These are phyloP conservation scores for Willisornis vidua DNA, from an alignment of 2,113 vertebrate genomes.

Conservation along the genomic window DNA sequence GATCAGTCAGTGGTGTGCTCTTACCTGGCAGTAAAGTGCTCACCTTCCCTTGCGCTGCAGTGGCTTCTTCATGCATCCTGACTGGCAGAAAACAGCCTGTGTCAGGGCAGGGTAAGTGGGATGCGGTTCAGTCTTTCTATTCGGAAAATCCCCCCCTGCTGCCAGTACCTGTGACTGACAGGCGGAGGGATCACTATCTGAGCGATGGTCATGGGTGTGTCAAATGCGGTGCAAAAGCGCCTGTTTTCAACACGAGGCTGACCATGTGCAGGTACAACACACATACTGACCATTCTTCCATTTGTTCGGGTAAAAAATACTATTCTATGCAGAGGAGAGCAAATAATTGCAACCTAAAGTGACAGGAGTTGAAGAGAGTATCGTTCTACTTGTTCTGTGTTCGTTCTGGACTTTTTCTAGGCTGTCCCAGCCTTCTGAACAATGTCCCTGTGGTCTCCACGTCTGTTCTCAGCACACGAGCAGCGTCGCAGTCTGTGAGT, in stretches of 20 bases:
- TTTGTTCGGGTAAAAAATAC: neutral
- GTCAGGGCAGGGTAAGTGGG: neutral
- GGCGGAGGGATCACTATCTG: rapidly evolving
- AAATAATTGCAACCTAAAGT: neutral
- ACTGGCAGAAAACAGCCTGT: rapidly evolving
- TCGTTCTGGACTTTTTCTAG: neutral
- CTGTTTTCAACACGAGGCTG: rapidly evolving
- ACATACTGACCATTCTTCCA: neutral
- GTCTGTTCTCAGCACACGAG: neutral
- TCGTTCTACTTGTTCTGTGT: neutral
- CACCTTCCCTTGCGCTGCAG: neutral
- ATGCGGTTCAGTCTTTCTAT: neutral
- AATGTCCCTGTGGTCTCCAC: neutral
- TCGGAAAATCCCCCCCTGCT: rapidly evolving
- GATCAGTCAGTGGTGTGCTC: neutral
- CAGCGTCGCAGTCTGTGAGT: neutral
- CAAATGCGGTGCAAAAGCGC: neutral
- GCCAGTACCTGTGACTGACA: neutral
- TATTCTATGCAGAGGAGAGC: neutral
- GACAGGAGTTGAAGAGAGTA: neutral
- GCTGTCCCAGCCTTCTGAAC: neutral
- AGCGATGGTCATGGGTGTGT: neutral
- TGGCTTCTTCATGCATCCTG: neutral
- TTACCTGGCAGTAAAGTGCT: neutral
- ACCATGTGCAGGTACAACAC: rapidly evolving